A percentile compares a stretch with the other conserved stretches of the same genome.
phyloP scores from a whole-genome alignment of 2,113 vertebrate genomes.

The Brienomyrus longianalis region DNA sequence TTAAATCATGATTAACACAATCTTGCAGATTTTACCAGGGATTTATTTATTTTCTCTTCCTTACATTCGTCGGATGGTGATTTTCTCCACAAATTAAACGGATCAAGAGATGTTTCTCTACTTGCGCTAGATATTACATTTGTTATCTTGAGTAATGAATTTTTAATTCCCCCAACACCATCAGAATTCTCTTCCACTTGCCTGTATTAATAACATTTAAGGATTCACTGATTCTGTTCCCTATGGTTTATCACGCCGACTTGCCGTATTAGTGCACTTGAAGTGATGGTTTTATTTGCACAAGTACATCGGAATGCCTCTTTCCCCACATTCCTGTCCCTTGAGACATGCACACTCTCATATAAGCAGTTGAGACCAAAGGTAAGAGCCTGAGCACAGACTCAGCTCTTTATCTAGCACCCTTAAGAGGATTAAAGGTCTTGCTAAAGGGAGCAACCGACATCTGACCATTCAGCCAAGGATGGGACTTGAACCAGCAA shows the following conservation, averaged over 20 bases:
- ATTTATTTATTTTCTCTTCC: slow-evolving; percentile 1
- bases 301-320: neutral
- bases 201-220: neutral
- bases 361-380: neutral
- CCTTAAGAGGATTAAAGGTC: neutral
- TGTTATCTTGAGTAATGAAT: slow-evolving; percentile 10
- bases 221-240: neutral
- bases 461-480: neutral
- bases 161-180: neutral
- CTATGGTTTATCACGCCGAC: neutral
- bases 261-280: neutral
- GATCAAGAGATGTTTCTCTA: neutral
- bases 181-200: neutral
- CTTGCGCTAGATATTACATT: slow-evolving; percentile 4
- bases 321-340: neutral
- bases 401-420: neutral
- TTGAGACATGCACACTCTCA: neutral
- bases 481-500: neutral
- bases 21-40: neutral
- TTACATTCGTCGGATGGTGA: slow-evolving; percentile 4
- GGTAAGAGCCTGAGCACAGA: neutral
- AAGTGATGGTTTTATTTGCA: neutral
- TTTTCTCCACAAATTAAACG: neutral
- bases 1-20: neutral
- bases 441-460: neutral